Conservation (phyloP, 2,888 invertebrate species). For the Blastobasis lacticolella region DNA sequence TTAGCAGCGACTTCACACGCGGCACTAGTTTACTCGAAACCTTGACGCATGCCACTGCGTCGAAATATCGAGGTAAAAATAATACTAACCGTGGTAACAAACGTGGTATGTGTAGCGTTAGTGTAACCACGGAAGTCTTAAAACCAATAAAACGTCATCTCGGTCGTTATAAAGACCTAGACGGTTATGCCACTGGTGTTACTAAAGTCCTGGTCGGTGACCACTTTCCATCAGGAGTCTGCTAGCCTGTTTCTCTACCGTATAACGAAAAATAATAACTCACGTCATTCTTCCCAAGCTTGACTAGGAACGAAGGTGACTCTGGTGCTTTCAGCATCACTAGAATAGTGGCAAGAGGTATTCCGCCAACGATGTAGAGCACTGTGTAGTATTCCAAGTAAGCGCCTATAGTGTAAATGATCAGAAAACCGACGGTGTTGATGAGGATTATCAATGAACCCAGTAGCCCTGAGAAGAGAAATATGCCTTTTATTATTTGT, state of each 20-base stretch:
- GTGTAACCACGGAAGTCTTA: too few species aligned
- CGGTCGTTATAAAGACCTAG: too few species aligned
- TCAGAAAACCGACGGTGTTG: constrained; percentile 36
- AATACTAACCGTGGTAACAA: too few species aligned
- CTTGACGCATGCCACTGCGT: too few species aligned
- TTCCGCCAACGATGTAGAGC: constrained; percentile 26
- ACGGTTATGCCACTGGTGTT: too few species aligned
- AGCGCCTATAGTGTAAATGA: constrained; percentile 37
- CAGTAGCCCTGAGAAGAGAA: constrained; percentile 9
- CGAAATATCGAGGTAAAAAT: too few species aligned
- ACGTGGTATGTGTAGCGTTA: too few species aligned
- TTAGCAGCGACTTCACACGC: too few species aligned
- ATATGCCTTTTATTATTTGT: too few species aligned
- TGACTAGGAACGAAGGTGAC: constrained; percentile 46
- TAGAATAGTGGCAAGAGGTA: constrained; percentile 27
- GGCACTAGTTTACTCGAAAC: too few species aligned
- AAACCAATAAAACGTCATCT: too few species aligned
- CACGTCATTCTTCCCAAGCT: constrained; percentile 37
- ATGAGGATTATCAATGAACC: constrained; percentile 28
- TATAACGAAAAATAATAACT: constrained; percentile 14
- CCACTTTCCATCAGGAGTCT: not conserved
- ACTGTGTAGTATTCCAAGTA: constrained; percentile 37
- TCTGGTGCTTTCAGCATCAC: constrained; percentile 42
- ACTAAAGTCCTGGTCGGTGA: not conserved
- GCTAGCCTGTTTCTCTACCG: not conserved